Base-by-base conservation (phyloP, 2,797 vertebrate genomes). In the Sebastes umbrosus region DNA sequence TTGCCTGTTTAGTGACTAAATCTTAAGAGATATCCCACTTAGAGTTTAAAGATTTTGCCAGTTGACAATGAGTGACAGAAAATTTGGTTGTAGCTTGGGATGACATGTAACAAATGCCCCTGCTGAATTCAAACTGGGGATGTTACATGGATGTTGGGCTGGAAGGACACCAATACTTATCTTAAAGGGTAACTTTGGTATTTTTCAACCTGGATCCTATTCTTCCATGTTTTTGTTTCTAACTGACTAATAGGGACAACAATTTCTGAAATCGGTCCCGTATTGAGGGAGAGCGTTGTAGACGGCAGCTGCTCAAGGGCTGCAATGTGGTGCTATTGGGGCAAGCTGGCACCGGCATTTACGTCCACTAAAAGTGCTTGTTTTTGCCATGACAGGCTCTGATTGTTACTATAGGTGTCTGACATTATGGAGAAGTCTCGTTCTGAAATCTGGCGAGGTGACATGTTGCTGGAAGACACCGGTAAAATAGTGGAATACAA, bases 121-220 rank as follows among this genome's bases (percentile, higher is more conserved):
- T 39, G n/a, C 34, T 68, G 63, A 77, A 77, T 80, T 54, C 2
- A 2, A 50, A 83, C 64, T 10, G 29, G 8, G 24, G 20, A 14
- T 39, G 32, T 32, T 63, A 50, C 59, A 8, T 24, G 25, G 10
- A 60, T 62, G 55, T 18, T 46, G 62, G 58, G 32, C 79, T 64
- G 59, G n/a, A 82, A 69, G 50, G 31, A 62, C 58, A 84, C 18
- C 29, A 70, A 31, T 34, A 62, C 24, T 79, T 73, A 77, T 81
- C 80, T 20, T n/a, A 52, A 52, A 52, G 50, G 20, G 18, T 52
- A 52, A 52, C 43, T 46, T 18, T 46, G 43, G 43, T 20, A 0
- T 50, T 52, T 52, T n/a, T 52, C 0, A 52, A 20, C 50, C 50
- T 52, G 20, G 20, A 52, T 0, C 50, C 18, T 52, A 52, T 20